These are phyloP conservation scores for Cuculus canorus DNA, from an alignment of 2,797 vertebrate genomes.

Conservation along the genomic window DNA sequence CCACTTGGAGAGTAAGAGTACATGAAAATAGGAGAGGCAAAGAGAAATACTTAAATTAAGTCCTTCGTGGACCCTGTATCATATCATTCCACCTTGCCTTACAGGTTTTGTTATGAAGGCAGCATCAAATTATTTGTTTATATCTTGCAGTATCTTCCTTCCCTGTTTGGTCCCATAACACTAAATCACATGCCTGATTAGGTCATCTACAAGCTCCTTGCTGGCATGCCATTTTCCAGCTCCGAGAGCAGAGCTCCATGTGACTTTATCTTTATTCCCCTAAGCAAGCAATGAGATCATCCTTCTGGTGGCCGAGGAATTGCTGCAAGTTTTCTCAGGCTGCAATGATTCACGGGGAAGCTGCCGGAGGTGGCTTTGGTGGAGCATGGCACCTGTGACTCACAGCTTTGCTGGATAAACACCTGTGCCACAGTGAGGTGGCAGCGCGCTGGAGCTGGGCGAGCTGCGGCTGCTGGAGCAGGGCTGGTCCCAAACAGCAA, in stretches of 20 bases:
- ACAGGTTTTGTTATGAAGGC: background rate
- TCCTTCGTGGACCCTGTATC: background rate
- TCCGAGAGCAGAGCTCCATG: background rate
- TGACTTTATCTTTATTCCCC: slow-evolving; percentile 1
- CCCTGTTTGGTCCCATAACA: background rate
- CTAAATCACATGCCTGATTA: background rate
- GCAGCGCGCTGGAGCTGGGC: background rate
- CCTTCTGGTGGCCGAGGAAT: slow-evolving; percentile 50
- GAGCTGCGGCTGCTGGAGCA: background rate
- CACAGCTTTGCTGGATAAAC: slow-evolving; percentile 4
- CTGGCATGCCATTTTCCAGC: background rate
- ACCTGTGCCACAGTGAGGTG: background rate
- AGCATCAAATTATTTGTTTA: background rate
- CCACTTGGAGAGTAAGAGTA: background rate
- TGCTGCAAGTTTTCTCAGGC: slow-evolving; percentile 59
- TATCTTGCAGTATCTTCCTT: background rate
- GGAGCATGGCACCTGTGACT: slow-evolving; percentile 54
- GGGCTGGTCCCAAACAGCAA: background rate
- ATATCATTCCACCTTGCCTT: background rate
- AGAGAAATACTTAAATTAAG: background rate
- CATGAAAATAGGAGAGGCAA: background rate
- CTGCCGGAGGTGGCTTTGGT: slow-evolving; percentile 56
- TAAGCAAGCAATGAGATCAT: slow-evolving; percentile 37
- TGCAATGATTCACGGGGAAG: slow-evolving; percentile 50
- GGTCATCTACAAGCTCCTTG: background rate